Percentiles rank a stretch among this genome's conserved stretches.
phyloP scores from a whole-genome alignment of 2,797 vertebrate species.

The Silurus aristotelis region DNA sequence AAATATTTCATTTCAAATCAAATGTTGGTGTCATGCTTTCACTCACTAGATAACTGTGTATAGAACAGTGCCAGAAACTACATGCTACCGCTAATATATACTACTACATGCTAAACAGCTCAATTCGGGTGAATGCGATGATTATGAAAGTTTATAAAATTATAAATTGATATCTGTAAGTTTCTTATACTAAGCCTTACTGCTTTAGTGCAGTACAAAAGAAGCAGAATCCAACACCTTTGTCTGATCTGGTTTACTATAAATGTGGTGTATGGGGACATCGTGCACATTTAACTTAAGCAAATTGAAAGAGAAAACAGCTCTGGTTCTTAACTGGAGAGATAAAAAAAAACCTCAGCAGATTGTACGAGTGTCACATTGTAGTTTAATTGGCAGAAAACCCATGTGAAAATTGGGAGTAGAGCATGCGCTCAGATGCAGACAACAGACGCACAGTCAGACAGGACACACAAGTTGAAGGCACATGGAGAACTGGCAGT shows the following conservation, averaged over 20 bases:
- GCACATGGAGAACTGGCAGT: constrained; percentile 49
- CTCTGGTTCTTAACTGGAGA: background rate
- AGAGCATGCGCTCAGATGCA: background rate
- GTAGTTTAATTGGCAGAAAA: constrained; percentile 18
- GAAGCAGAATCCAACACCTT: background rate
- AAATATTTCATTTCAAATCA: background rate
- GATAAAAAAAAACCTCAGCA: background rate
- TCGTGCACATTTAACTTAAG: background rate
- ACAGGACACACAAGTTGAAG: constrained; percentile 35
- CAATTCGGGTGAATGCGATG: background rate
- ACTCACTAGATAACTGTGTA: background rate
- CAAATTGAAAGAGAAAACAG: background rate
- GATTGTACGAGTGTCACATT: background rate
- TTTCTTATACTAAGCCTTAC: background rate
- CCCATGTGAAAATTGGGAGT: background rate
- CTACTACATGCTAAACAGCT: background rate
- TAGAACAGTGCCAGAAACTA: no score
- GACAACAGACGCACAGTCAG: constrained; percentile 9
- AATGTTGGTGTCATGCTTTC: background rate
- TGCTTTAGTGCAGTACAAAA: background rate
- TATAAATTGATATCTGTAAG: background rate
- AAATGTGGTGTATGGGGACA: background rate
- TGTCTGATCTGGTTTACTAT: background rate
- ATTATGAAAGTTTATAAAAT: background rate
- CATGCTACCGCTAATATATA: no score